phyloP scores from a whole-genome alignment of 2,888 invertebrate species.

The Pristionchus entomophagus region DNA sequence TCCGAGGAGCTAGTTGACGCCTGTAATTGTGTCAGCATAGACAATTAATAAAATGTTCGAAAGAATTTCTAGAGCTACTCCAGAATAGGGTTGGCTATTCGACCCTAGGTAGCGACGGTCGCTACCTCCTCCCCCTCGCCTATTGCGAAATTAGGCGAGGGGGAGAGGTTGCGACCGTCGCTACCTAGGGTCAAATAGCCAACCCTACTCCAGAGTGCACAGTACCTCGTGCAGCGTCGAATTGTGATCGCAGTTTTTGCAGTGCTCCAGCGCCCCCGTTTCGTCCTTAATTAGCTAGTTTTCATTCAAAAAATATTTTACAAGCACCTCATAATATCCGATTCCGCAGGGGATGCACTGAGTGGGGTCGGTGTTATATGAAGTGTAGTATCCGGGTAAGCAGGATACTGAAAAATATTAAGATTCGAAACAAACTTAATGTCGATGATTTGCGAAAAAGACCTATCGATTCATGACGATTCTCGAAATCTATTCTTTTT shows the following conservation, averaged over 20 bases:
- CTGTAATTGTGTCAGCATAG: neutral
- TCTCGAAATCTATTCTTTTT: neutral
- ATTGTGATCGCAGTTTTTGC: neutral
- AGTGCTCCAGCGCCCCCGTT: neutral
- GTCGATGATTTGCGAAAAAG: no score
- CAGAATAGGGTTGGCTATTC: no score
- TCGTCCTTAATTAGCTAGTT: neutral
- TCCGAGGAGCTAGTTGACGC: neutral
- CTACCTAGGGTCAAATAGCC: no score
- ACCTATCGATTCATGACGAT: no score
- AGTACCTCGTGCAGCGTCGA: neutral
- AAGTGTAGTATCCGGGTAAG: neutral
- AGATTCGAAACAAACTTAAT: no score
- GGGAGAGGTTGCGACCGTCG: no score
- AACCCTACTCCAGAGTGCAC: no score
- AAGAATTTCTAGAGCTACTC: no score
- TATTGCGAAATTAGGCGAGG: no score
- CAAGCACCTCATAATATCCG: neutral
- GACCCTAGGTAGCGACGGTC: no score
- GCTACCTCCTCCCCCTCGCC: no score
- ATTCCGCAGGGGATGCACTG: neutral
- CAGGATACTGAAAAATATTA: neutral
- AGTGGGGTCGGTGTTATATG: neutral
- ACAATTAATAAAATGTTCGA: neutral
- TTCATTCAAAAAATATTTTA: no score